Evolutionary conservation across 2,888 invertebrate genomes (phyloP).

Genomic region (Brenthis hecate): DNA sequence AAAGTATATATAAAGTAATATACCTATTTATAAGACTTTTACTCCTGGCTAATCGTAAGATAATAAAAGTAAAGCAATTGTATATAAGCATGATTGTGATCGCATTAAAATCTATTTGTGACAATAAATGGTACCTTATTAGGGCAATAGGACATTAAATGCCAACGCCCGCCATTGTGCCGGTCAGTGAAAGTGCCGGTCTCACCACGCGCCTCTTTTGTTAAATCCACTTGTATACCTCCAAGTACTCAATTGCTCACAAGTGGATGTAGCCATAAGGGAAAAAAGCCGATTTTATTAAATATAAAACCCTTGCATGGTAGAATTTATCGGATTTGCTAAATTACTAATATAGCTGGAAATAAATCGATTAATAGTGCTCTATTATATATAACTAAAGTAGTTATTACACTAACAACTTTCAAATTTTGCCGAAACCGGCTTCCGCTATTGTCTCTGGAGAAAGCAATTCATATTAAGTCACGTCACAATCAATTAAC

Average conservation of each 20-base stretch:
- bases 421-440: background rate
- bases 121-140: constrained; percentile 2
- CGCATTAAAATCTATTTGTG: background rate
- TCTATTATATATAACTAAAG: too few relatives aligned
- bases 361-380: too few relatives aligned
- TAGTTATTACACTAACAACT: background rate
- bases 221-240: background rate
- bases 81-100: background rate
- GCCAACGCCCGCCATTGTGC: constrained; percentile 2
- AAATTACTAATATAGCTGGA: too few relatives aligned
- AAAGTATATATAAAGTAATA: too few relatives aligned
- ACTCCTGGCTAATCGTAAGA: too few relatives aligned
- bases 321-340: too few relatives aligned
- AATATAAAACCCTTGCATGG: too few relatives aligned
- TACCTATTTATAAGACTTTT: too few relatives aligned
- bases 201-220: background rate
- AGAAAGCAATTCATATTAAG: constrained; percentile 12
- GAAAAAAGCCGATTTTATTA: background rate
- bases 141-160: constrained; percentile 11
- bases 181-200: constrained; percentile 17
- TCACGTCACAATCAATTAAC: constrained; percentile 11
- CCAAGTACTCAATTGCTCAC: background rate
- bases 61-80: too few relatives aligned
- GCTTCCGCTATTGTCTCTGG: background rate
- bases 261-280: background rate